Evolutionary conservation across 2,113 vertebrate genomes (phyloP).

Genomic region (Lutjanus erythropterus): DNA sequence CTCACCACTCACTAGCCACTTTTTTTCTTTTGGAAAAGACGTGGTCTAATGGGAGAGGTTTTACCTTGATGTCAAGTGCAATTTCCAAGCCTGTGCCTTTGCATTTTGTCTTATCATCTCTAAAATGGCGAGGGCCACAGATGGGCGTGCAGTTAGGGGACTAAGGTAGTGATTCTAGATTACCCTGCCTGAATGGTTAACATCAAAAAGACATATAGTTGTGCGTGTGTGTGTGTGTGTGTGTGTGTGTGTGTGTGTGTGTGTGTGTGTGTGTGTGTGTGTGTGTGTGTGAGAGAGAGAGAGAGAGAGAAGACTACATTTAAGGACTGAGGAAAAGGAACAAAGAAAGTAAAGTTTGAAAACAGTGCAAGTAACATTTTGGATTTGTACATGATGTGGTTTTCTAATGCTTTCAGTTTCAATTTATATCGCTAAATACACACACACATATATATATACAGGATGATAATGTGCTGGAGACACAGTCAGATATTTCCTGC

Average conservation of each 20-base stretch:
- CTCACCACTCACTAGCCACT: slow-evolving; percentile 14
- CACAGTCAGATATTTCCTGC: not conserved
- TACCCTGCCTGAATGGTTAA: slow-evolving; percentile 8
- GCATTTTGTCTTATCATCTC: slow-evolving; percentile 38
- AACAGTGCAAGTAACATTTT: not conserved
- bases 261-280: not conserved
- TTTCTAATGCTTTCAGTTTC: too few species aligned
- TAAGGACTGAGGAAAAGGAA: not conserved
- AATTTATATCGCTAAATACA: not conserved
- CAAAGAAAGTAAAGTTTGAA: not conserved
- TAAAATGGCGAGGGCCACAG: slow-evolving; percentile 16
- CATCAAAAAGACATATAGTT: slow-evolving; percentile 12
- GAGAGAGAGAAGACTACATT: not conserved
- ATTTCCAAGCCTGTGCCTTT: slow-evolving; percentile 44
- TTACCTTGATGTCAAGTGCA: slow-evolving; percentile 66
- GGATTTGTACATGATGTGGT: too few species aligned
- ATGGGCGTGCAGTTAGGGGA: slow-evolving; percentile 15
- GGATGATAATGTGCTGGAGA: too few species aligned
- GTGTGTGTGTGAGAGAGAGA: not conserved
- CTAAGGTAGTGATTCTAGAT: not conserved
- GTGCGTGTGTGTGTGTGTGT: not conserved
- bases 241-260: not conserved
- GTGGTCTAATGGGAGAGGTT: slow-evolving; percentile 44
- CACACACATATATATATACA: too few species aligned
- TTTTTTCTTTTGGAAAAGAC: slow-evolving; percentile 13